Conservation (phyloP, 2,113 vertebrate species). For the Rhinichthys klamathensis region DNA sequence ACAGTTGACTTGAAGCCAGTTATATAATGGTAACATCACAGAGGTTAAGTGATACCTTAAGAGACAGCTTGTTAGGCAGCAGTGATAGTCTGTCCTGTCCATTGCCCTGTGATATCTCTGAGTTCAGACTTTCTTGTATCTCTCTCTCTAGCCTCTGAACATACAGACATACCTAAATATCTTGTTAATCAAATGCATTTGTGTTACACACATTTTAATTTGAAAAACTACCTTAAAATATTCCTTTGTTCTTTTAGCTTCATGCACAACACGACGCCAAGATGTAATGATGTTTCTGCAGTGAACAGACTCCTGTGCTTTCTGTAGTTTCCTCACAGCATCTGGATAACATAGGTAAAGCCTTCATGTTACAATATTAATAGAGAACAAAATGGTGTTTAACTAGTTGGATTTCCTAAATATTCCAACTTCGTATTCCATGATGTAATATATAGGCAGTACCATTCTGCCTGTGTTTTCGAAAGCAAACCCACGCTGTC, state of each 20-base stretch:
- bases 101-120: slow-evolving; percentile 17
- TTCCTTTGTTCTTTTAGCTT: slow-evolving; percentile 62
- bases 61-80: slow-evolving; percentile 61
- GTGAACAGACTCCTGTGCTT: slow-evolving; percentile 35
- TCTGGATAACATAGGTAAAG: slow-evolving; percentile 50
- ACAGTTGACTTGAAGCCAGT: not conserved
- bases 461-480: slow-evolving; percentile 61
- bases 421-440: not conserved
- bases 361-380: not conserved
- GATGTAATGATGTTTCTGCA: slow-evolving; percentile 55
- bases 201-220: not conserved
- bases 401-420: not conserved
- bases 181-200: not conserved
- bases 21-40: not conserved
- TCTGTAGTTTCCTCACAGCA: slow-evolving; percentile 60
- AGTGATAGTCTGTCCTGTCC: slow-evolving; percentile 61
- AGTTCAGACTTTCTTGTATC: slow-evolving; percentile 46
- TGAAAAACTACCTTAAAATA: slow-evolving; percentile 65
- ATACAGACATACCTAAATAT: not conserved
- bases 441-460: slow-evolving; percentile 1
- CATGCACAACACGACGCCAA: slow-evolving; percentile 60
- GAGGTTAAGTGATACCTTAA: slow-evolving; percentile 62
- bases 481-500: slow-evolving; percentile 59
- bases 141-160: slow-evolving; percentile 59
- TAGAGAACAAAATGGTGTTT: not conserved